Base-by-base conservation (phyloP, 2,888 invertebrate genomes). In the Palloptera scutellata region DNA sequence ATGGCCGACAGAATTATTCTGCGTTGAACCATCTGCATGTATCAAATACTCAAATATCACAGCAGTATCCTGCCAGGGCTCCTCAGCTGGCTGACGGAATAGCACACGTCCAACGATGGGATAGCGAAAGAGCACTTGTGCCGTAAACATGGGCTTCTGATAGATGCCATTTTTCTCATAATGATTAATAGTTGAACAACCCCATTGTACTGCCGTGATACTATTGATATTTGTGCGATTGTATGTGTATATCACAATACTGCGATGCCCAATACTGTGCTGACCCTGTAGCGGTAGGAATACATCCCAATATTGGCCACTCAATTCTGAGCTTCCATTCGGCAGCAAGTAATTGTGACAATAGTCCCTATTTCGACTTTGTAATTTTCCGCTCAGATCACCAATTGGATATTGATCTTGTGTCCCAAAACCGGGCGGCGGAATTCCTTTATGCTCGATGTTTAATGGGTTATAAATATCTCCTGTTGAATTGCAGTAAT, bases 391-490 rank as follows among this genome's bases (percentile, higher is more conserved):
- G 64, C 94, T 91, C 12, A 97, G 85, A 81, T 97, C 96, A 0
- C 97, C 97, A 3, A 96, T 86, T 1, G 95, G 91, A 79, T 96
- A 97, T 82, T 94, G 93, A 83, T 97, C 96, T 81, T 94, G 94
- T 0, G 83, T 83, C 11, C 84, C 94, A 75, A 89, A 88, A 87
- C 92, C 92, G 71, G 91, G 86, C 0, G 92, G 92, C 10, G 92
- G 92, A 48, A 87, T 79, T 5, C 79, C 82, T 11, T 86, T 86
- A n/a, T 88, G 73, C 71, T 90, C 87, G 15, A 89, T 74, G 6
- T 86, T 86, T 10, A 85, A 88, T 0, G 97, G 97, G 86, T 97
- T 95, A 79, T 90, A 95, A 52, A 94, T 86, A 1, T 86, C 87
- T 10, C 92, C 93, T 0, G 92, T 91, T 0, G 90, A 90, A 51